Conservation (phyloP, 1,140 invertebrate genomes). For the Papilio polyxenes region DNA sequence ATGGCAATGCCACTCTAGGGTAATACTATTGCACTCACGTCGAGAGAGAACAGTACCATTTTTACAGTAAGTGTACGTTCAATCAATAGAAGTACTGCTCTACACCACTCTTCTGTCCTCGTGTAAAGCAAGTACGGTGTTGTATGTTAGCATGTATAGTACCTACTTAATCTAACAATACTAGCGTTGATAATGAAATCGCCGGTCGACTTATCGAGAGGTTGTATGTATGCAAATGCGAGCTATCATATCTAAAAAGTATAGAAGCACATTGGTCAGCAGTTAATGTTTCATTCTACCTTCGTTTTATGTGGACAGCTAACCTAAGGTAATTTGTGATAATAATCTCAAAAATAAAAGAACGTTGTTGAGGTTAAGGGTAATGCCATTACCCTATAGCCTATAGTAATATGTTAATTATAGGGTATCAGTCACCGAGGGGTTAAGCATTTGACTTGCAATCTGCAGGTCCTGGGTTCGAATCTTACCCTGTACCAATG, state of each 20-base stretch:
- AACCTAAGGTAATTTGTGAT: too few species aligned
- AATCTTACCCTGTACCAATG: too few species aligned
- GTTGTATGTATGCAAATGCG: not conserved
- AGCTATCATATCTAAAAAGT: not conserved
- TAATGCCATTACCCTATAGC: too few species aligned
- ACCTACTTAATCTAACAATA: constrained; percentile 19
- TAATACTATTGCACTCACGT: not conserved
- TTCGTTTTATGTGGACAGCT: not conserved
- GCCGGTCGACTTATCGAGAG: not conserved
- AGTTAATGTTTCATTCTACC: not conserved
- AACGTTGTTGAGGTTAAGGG: too few species aligned
- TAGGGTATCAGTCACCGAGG: too few species aligned
- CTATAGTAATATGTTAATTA: too few species aligned
- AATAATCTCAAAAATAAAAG: too few species aligned
- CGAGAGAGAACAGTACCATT: not conserved
- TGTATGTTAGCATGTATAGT: constrained; percentile 9
- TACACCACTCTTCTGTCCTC: not conserved
- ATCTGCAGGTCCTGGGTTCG: too few species aligned
- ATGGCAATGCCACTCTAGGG: too few species aligned
- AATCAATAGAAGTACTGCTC: not conserved
- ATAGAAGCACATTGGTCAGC: not conserved
- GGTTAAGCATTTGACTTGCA: too few species aligned
- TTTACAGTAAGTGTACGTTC: not conserved
- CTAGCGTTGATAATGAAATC: constrained; percentile 9
- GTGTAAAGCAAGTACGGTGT: not conserved